Conservation (phyloP, 2,888 invertebrate species). For the Pachydiplax longipennis region DNA sequence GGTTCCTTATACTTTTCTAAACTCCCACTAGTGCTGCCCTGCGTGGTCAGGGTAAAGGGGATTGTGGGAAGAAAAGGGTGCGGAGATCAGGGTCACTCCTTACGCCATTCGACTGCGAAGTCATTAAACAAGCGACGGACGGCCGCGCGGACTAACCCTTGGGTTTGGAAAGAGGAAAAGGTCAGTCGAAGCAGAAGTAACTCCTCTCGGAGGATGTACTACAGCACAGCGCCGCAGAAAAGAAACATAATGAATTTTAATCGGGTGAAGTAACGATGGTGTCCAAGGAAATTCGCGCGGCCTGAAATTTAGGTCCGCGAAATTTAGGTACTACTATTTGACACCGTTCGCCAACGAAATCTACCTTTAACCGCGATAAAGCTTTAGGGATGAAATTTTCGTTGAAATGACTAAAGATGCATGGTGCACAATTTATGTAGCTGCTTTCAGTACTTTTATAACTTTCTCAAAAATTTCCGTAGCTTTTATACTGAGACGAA, state of each 20-base stretch:
- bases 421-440: too few species aligned
- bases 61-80: not conserved
- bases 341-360: too few species aligned
- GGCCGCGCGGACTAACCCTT: not conserved
- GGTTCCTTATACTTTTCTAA: not conserved
- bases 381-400: too few species aligned
- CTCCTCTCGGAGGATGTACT: not conserved
- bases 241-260: not conserved
- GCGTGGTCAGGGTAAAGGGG: not conserved
- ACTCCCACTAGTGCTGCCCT: not conserved
- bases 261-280: not conserved
- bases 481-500: too few species aligned
- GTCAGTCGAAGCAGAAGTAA: not conserved
- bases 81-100: not conserved
- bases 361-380: too few species aligned
- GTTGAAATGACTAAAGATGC: too few species aligned
- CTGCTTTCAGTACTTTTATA: too few species aligned
- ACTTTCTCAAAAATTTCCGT: too few species aligned
- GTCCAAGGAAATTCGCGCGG: too few species aligned
- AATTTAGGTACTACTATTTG: too few species aligned
- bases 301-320: too few species aligned
- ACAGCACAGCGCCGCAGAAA: not conserved
- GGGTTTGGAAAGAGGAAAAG: not conserved
- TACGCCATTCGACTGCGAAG: not conserved
- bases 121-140: constrained; percentile 28